Evolutionary conservation across 2,888 invertebrate species (phyloP).

Genomic region (Xestia xanthographa): DNA sequence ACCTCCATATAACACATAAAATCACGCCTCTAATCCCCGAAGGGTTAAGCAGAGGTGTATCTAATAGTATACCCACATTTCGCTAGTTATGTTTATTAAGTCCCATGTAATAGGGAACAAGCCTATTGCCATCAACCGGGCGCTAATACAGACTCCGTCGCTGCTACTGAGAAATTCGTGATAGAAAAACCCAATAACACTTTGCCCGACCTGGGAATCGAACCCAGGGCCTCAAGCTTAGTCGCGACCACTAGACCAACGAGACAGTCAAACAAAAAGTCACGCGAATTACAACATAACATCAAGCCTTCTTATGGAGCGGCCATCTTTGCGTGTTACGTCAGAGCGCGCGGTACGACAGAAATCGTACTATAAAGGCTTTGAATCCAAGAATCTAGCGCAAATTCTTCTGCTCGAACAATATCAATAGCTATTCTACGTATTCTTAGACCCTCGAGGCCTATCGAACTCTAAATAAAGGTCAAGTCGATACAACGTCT

Average conservation of each 20-base stretch:
- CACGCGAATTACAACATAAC: slow-evolving; percentile 9
- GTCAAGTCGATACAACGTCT: slow-evolving; percentile 54
- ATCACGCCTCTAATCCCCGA: not conserved
- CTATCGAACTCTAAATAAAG: slow-evolving; percentile 53
- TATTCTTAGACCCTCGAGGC: slow-evolving; percentile 32
- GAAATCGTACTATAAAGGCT: slow-evolving; percentile 42
- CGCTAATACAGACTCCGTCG: no score
- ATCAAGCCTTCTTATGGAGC: slow-evolving; percentile 23
- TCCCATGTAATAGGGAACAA: no score
- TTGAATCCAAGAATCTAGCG: slow-evolving; percentile 38
- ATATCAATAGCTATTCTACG: slow-evolving; percentile 44
- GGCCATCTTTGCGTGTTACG: slow-evolving; percentile 29
- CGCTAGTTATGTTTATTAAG: no score
- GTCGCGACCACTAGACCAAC: no score
- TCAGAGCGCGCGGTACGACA: slow-evolving; percentile 38
- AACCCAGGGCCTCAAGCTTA: no score
- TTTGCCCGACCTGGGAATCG: no score
- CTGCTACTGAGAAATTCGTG: no score
- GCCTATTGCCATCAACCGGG: no score
- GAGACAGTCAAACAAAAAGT: not conserved
- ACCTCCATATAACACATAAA: slow-evolving; percentile 7
- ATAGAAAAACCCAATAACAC: no score
- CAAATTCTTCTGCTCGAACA: slow-evolving; percentile 47
- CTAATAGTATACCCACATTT: no score
- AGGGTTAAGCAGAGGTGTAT: no score